phyloP scores from a whole-genome alignment of 2,113 vertebrate species.

The Pangasianodon hypophthalmus region DNA sequence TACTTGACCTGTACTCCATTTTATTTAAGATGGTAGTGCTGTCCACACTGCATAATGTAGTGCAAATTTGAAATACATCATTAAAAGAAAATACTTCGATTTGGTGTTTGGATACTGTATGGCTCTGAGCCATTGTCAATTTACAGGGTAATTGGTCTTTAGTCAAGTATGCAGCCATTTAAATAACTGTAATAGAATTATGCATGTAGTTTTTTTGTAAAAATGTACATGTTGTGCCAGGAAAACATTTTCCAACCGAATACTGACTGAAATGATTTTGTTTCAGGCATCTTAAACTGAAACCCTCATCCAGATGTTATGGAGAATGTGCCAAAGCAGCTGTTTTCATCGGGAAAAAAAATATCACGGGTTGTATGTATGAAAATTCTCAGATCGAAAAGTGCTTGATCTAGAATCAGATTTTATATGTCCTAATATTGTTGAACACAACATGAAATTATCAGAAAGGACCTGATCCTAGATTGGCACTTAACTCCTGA shows the following conservation, averaged over 20 bases:
- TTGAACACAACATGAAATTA: neutral
- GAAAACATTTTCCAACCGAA: constrained; percentile 43
- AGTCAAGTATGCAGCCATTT: constrained; percentile 38
- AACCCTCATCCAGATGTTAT: constrained; percentile 63
- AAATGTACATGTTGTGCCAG: constrained; percentile 49
- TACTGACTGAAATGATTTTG: constrained; percentile 57
- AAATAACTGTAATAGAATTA: constrained; percentile 46
- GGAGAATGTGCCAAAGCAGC: constrained; percentile 77
- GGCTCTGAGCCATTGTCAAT: neutral
- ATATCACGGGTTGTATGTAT: neutral
- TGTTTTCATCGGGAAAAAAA: constrained; percentile 62
- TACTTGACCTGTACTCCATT: neutral
- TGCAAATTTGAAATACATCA: constrained; percentile 10
- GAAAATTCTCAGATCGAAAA: neutral
- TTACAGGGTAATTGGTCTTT: neutral
- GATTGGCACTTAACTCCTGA: neutral
- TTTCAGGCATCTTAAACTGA: constrained; percentile 72
- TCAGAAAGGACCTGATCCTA: neutral
- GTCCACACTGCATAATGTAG: constrained; percentile 11
- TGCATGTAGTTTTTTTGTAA: constrained; percentile 45
- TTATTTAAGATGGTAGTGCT: constrained; percentile 6
- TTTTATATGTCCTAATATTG: neutral
- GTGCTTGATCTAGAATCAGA: constrained; percentile 18
- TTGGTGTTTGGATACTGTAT: neutral
- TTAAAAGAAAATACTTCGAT: neutral